Base-by-base conservation (phyloP, 2,888 invertebrate genomes). In the Therioaphis trifolii region DNA sequence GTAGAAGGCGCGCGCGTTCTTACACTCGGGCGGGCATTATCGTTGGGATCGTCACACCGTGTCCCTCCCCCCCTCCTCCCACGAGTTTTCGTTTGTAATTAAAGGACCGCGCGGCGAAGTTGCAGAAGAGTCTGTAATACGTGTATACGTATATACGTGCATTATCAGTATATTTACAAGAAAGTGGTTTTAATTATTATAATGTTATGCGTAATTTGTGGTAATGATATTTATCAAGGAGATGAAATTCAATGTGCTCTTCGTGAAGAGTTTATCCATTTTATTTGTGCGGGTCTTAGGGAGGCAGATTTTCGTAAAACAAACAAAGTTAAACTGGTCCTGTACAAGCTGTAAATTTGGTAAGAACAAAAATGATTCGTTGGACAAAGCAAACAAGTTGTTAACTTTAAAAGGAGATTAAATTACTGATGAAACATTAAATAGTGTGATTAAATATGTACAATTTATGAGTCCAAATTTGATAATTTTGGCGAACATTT, bases 1-100 rank as follows among this genome's bases (percentile, higher is more conserved):
- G n/a, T n/a, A n/a, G n/a, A n/a, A n/a, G n/a, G n/a, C n/a, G n/a
- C n/a, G n/a, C n/a, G n/a, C n/a, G n/a, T n/a, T n/a, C n/a, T n/a
- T n/a, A n/a, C n/a, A n/a, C n/a, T n/a, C n/a, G n/a, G n/a, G n/a
- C n/a, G n/a, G n/a, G 46, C 14, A 46, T 46, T 14, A 46, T 3
- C 4, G 46, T 46, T 1, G 46, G 46, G 4, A 7, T 46, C n/a
- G n/a, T n/a, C n/a, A n/a, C n/a, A n/a, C n/a, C n/a, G n/a, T n/a
- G n/a, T n/a, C n/a, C n/a, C n/a, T n/a, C n/a, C n/a, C n/a, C n/a
- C n/a, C n/a, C n/a, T n/a, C 35, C 40, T 61, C 58, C 40, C 58
- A n/a, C n/a, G n/a, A 5, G 29, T 75, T 75, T 75, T 58, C 29
- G 43, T 24, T 21, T 75, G 75, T 58, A 75, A 75, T 75, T 75